Evolutionary conservation across 1,140 invertebrate genomes (phyloP).

Genomic region (Neuroterus valhalla): DNA sequence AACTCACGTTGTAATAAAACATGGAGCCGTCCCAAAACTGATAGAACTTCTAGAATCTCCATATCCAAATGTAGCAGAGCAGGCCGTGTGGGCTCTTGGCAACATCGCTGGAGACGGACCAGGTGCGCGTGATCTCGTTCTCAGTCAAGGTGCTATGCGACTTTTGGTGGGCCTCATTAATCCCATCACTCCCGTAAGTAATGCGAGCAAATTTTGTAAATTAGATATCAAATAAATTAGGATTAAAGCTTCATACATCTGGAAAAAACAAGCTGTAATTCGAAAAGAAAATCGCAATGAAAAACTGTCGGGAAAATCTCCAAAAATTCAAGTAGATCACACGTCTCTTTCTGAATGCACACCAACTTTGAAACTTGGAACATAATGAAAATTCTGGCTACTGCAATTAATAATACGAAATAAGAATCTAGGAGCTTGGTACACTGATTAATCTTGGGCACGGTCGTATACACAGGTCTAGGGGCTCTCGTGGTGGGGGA

Average conservation of each 20-base stretch:
- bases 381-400: too few species aligned
- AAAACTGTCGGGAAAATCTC: too few species aligned
- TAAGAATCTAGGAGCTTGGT: too few species aligned
- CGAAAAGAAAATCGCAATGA: too few species aligned
- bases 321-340: too few species aligned
- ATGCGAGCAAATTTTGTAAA: conserved; percentile 44
- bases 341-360: too few species aligned
- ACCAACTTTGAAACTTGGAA: too few species aligned
- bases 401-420: too few species aligned
- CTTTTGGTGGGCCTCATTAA: conserved; percentile 82
- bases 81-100: conserved; percentile 97
- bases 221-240: conserved; percentile 41
- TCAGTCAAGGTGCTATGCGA: conserved; percentile 79
- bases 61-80: conserved; percentile 90
- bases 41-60: conserved; percentile 85
- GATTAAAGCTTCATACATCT: not conserved
- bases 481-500: too few species aligned
- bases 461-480: too few species aligned
- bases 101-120: conserved; percentile 97
- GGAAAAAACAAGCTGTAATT: not conserved
- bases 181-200: conserved; percentile 75
- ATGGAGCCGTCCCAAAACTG: conserved; percentile 91
- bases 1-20: conserved; percentile 89
- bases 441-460: too few species aligned
- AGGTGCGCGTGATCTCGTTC: conserved; percentile 84